Conservation (phyloP, 2,888 invertebrate species). For the Galeopsomyia nigrocyanea region DNA sequence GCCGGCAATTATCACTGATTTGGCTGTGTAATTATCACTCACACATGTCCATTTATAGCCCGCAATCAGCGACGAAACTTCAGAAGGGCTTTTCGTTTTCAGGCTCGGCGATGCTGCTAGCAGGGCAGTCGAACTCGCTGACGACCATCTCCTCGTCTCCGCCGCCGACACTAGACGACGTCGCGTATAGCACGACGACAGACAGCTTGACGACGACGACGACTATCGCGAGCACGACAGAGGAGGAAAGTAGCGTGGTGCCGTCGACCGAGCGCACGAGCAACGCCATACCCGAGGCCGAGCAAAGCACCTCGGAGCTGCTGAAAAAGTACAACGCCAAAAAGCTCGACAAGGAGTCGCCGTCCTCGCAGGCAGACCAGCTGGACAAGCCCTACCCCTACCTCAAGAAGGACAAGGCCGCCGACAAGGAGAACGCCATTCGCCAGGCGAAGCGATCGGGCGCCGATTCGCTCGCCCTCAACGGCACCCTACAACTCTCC, state of each 20-base stretch:
- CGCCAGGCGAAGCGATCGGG: constrained; percentile 20
- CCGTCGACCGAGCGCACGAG: constrained; percentile 30
- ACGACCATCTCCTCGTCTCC: too few species aligned
- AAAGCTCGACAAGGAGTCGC: constrained; percentile 1
- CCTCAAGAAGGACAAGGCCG: not conserved
- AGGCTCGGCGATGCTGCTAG: constrained; percentile 15
- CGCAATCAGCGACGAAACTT: too few species aligned
- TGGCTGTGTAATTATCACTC: too few species aligned
- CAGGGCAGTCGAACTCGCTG: not conserved
- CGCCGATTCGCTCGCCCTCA: not conserved
- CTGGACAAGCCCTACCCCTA: constrained; percentile 36
- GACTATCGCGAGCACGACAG: not conserved
- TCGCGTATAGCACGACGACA: not conserved
- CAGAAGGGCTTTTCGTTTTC: not conserved
- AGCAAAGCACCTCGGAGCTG: not conserved
- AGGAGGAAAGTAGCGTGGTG: not conserved
- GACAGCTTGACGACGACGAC: not conserved
- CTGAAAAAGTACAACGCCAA: constrained; percentile 12
- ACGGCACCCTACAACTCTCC: not conserved
- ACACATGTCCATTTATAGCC: too few species aligned
- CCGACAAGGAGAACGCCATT: not conserved
- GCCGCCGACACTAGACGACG: not conserved
- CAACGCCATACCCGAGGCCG: constrained; percentile 40
- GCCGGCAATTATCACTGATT: too few species aligned
- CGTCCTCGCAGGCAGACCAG: not conserved